phyloP scores from a whole-genome alignment of 2,797 vertebrate species.

The Thamnophis elegans region DNA sequence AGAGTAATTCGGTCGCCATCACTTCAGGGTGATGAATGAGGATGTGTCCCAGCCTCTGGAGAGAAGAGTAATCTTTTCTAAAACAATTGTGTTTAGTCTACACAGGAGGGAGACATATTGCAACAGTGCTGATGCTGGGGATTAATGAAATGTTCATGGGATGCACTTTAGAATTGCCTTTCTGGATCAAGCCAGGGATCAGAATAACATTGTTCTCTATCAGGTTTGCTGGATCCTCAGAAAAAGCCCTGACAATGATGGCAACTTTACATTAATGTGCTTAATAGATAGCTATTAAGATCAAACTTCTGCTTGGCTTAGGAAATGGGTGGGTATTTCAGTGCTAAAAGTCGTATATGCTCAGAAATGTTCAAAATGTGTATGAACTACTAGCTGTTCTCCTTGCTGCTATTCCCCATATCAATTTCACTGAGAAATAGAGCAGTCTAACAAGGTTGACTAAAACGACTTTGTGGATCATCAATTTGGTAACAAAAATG shows the following conservation, averaged over 20 bases:
- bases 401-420: not conserved
- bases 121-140: slow-evolving; percentile 57
- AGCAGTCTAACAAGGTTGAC: not conserved
- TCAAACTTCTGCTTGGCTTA: not conserved
- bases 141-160: slow-evolving; percentile 74
- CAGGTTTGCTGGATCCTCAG: not conserved
- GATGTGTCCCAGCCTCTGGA: slow-evolving; percentile 73
- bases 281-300: not conserved
- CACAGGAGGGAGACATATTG: slow-evolving; percentile 61
- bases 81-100: slow-evolving; percentile 77
- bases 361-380: not conserved
- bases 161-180: not conserved
- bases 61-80: slow-evolving; percentile 79
- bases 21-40: slow-evolving; percentile 78
- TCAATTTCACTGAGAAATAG: not conserved
- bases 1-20: slow-evolving; percentile 68
- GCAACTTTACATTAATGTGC: not conserved
- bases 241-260: not conserved
- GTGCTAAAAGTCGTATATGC: not conserved
- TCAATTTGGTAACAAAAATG: not conserved
- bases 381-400: not conserved
- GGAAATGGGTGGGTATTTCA: not conserved
- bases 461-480: too few species aligned
- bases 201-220: not conserved
- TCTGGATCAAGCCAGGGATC: not conserved